These are phyloP conservation scores for Zophobas morio DNA, from an alignment of 1,140 invertebrate genomes.

Conservation along the genomic window DNA sequence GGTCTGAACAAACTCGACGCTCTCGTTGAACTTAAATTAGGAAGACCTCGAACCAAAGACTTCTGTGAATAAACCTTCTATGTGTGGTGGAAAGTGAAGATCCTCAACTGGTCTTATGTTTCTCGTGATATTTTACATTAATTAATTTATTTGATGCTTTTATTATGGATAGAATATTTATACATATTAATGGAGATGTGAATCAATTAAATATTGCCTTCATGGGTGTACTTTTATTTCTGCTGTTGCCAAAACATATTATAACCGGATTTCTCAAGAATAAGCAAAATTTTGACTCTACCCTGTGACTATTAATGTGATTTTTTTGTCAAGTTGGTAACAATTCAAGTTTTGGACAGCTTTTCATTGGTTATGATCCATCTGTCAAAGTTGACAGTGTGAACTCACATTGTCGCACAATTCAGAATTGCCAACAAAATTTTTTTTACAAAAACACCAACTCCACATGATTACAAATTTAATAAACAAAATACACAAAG, in stretches of 20 bases:
- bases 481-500: constrained; percentile 57
- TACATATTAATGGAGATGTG: constrained; percentile 36
- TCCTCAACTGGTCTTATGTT: constrained; percentile 46
- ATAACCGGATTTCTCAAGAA: too few relatives aligned
- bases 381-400: too few relatives aligned
- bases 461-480: constrained; percentile 52
- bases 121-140: constrained; percentile 48
- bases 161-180: constrained; percentile 37
- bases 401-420: too few relatives aligned
- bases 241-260: too few relatives aligned
- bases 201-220: constrained; percentile 74
- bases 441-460: not conserved
- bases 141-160: constrained; percentile 45
- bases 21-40: constrained; percentile 60
- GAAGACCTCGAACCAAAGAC: constrained; percentile 59
- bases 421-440: too few relatives aligned
- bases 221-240: too few relatives aligned
- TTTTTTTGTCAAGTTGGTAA: too few relatives aligned
- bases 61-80: constrained; percentile 53
- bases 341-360: too few relatives aligned
- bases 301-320: too few relatives aligned
- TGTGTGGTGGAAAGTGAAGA: constrained; percentile 23
- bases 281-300: too few relatives aligned
- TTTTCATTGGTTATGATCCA: too few relatives aligned
- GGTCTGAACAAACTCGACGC: constrained; percentile 62